Conservation (phyloP, 2,888 invertebrate species). For the Melolontha melolontha region DNA sequence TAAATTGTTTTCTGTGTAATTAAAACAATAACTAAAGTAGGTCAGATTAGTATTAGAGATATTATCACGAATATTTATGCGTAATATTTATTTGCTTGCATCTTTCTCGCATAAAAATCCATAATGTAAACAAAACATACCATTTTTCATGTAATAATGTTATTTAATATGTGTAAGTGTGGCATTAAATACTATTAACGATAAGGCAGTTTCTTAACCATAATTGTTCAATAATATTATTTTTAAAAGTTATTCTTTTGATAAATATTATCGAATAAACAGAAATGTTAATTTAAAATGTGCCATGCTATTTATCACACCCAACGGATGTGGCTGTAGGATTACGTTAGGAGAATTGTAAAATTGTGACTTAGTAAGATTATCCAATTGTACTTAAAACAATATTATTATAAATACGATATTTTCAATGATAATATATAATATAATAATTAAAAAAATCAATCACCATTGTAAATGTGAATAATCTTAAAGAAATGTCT, state of each 20-base stretch:
- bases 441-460: neutral
- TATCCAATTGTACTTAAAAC: constrained; percentile 3
- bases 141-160: too few species aligned
- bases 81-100: too few species aligned
- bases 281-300: constrained; percentile 27
- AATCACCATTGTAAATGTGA: neutral
- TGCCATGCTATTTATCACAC: constrained; percentile 31
- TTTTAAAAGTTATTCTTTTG: constrained; percentile 30
- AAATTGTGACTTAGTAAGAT: constrained; percentile 27
- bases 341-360: constrained; percentile 27
- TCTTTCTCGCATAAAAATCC: too few species aligned
- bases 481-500: too few species aligned
- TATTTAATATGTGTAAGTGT: too few species aligned
- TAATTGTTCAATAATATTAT: constrained; percentile 19
- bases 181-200: neutral
- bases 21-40: too few species aligned
- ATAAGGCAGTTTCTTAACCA: constrained; percentile 20
- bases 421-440: too few species aligned
- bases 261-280: constrained; percentile 33
- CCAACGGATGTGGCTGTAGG: constrained; percentile 36
- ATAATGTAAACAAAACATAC: too few species aligned
- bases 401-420: neutral
- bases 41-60: too few species aligned
- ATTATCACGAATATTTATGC: too few species aligned
- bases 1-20: too few species aligned